Evolutionary conservation across 2,797 vertebrate genomes (phyloP), one percentile per base, ranked within the genome.

Genomic region (Ctenosaura bakeri): DNA sequence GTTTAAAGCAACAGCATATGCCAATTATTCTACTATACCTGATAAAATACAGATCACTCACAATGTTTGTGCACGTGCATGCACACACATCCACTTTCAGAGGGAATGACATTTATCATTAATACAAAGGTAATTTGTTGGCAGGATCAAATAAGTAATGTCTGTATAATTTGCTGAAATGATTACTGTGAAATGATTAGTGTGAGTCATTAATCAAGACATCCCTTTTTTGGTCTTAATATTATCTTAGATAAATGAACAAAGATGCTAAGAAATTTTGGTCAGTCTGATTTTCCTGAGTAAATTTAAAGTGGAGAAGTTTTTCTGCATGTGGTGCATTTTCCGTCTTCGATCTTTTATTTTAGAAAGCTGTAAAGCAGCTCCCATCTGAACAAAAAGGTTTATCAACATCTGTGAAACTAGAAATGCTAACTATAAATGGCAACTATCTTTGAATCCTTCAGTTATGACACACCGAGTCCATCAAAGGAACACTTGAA

Each of bases 21-120:
- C 91, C 90, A 96, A 95, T 90, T 38, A 93, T 96, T 96, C 89
- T 95, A 86, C 93, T 96, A 91, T 86, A 92, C 93, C 88, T 95
- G 95, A 96, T 97, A 97, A 97, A 97, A 97, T 96, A 97, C 93
- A 97, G 95, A 97, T 95, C 81, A 90, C 83, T 90, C 84, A 94
- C 94, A 96, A 96, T 96, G 96, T 95, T 95, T 95, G 93, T 83
- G 94, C 96, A 94, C 95, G 84, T 91, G 93, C 93, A 88, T 89
- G 93, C 96, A 13, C 29, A 18, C 35, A 26, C n/a, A 14, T 74
- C 4, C 10, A 52, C 32, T 96, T 96, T 96, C 84, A 92, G 93
- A 93, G 87, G 90, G 93, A 96, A 93, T 96, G 96, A 94, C 94
- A 96, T 95, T 97, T 96, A 95, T 93, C 91, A 96, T 97, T 97